Conservation (phyloP, 2,888 invertebrate genomes). For the Pycnomerus fuliginosus region DNA sequence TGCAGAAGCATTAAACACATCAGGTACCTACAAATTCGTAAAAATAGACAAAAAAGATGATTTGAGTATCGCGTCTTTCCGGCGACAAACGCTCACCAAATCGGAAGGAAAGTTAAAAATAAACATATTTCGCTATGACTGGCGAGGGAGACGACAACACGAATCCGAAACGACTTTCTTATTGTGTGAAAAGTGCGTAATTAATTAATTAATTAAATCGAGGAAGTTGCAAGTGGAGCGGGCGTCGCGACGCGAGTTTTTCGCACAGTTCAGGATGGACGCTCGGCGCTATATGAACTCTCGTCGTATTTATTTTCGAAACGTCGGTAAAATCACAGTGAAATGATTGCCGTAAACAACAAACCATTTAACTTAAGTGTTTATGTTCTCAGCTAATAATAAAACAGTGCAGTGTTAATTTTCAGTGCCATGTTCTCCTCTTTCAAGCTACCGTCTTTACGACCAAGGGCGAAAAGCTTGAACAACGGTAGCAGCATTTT, state of each 20-base stretch:
- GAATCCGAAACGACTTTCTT: slow-evolving; percentile 18
- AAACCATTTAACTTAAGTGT: slow-evolving; percentile 16
- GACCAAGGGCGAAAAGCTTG: slow-evolving; percentile 57
- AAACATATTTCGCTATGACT: slow-evolving; percentile 43
- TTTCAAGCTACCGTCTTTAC: slow-evolving; percentile 58
- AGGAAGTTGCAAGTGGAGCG: too few relatives aligned
- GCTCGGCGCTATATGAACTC: too few relatives aligned
- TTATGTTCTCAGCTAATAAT: slow-evolving; percentile 28
- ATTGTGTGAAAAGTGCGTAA: too few relatives aligned
- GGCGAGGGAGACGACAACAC: slow-evolving; percentile 32
- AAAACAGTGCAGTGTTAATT: slow-evolving; percentile 13
- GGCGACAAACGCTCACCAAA: slow-evolving; percentile 37
- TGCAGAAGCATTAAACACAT: too few relatives aligned
- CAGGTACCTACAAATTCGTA: too few relatives aligned
- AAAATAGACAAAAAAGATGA: too few relatives aligned
- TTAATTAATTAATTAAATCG: too few relatives aligned
- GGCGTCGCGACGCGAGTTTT: too few relatives aligned
- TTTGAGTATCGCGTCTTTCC: slow-evolving; percentile 36
- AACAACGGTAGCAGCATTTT: slow-evolving; percentile 54
- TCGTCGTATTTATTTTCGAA: too few relatives aligned
- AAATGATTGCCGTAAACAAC: slow-evolving; percentile 2
- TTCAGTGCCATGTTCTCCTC: slow-evolving; percentile 56
- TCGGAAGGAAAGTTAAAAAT: slow-evolving; percentile 44
- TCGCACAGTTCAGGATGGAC: too few relatives aligned
- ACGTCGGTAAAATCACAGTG: slow-evolving; percentile 4